A percentile compares a stretch with the other conserved stretches of the same genome.
Conservation (phyloP, 2,797 vertebrate genomes). For the Clarias platycephalus region DNA sequence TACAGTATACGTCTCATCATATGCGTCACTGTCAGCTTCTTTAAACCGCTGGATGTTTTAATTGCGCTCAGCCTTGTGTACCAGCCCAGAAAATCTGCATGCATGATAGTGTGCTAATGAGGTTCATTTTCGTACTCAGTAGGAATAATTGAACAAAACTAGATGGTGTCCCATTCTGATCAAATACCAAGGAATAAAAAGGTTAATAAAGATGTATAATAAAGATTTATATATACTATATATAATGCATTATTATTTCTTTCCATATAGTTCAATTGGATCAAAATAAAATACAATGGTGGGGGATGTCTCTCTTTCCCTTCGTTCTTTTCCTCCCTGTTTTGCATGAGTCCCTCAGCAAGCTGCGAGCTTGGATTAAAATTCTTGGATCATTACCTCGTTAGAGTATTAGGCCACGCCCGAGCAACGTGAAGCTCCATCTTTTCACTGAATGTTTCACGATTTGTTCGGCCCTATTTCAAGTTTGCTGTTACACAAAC, state of each 20-base stretch:
- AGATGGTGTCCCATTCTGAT: neutral
- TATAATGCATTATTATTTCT: too few species aligned
- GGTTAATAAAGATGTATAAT: too few species aligned
- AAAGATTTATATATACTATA: too few species aligned
- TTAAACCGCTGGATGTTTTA: neutral
- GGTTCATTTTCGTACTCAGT: neutral
- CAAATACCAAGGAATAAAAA: neutral
- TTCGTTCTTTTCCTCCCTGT: neutral
- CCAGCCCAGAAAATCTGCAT: neutral
- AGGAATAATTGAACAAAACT: slow-evolving; percentile 7
- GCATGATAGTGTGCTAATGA: neutral
- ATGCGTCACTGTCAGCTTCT: neutral
- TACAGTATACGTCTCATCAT: too few species aligned
- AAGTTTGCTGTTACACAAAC: neutral
- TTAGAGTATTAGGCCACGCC: neutral
- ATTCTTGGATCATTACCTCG: neutral
- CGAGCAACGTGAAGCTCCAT: neutral
- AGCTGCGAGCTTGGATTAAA: neutral
- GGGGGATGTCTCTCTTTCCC: neutral
- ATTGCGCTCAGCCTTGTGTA: neutral
- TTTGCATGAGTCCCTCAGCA: neutral
- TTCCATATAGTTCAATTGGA: neutral
- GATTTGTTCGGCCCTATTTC: neutral
- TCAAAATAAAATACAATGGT: neutral
- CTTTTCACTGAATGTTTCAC: neutral